Percentiles rank a stretch among this genome's conserved stretches.
Evolutionary conservation across 1,140 invertebrate species (phyloP).

Genomic region (Bombus waltoni): DNA sequence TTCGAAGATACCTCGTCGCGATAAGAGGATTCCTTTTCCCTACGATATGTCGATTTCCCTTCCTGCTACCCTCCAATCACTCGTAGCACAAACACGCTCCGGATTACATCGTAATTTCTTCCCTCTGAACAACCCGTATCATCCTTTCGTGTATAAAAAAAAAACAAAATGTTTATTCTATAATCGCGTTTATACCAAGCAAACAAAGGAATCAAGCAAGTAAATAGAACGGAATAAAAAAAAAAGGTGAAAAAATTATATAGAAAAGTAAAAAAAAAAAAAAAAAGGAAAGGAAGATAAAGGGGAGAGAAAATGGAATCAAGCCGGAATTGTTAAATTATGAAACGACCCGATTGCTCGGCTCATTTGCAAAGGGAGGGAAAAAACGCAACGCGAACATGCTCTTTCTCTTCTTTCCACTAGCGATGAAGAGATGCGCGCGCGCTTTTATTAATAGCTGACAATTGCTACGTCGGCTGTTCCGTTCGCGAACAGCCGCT

Average conservation of each 20-base stretch:
- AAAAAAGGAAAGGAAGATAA: fast-evolving
- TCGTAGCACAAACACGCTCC: constrained; percentile 5
- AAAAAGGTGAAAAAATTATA: neutral
- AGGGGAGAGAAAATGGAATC: neutral
- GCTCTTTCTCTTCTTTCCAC: neutral
- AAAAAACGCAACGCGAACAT: constrained; percentile 12
- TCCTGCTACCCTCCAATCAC: neutral
- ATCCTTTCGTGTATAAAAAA: neutral
- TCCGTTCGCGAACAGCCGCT: constrained; percentile 31
- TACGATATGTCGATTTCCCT: constrained; percentile 59
- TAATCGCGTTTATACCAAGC: neutral
- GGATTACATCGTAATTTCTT: constrained; percentile 48
- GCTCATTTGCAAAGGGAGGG: constrained; percentile 10
- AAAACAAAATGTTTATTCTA: neutral
- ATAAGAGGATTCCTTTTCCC: constrained; percentile 67
- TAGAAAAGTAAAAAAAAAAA: neutral
- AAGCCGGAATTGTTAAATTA: constrained; percentile 1
- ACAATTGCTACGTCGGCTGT: constrained; percentile 42
- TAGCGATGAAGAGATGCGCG: neutral
- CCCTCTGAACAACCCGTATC: neutral
- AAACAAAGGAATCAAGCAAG: neutral
- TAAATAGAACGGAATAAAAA: neutral
- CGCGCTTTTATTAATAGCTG: constrained; percentile 37
- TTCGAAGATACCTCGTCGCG: constrained; percentile 60
- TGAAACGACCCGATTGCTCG: constrained; percentile 30